Evolutionary conservation across 2,888 invertebrate genomes (phyloP).

Genomic region (Hyles lineata): DNA sequence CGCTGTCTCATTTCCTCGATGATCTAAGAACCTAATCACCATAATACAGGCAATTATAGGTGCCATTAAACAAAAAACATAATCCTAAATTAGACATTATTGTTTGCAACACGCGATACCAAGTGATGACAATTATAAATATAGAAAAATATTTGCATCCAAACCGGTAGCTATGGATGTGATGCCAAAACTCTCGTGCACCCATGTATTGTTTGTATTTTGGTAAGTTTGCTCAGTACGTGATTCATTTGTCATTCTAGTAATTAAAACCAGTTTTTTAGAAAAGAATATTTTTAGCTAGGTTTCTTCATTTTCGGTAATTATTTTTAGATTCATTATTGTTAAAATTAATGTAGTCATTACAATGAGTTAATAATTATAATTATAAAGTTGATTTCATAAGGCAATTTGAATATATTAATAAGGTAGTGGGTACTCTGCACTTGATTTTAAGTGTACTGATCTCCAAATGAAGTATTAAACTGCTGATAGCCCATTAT

Average conservation of each 20-base stretch:
- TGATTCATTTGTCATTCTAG: not conserved
- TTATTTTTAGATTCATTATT: too few species aligned
- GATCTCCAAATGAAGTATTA: too few species aligned
- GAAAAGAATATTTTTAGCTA: too few species aligned
- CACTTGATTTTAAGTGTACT: too few species aligned
- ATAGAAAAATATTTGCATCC: slow-evolving; percentile 31
- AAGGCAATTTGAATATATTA: too few species aligned
- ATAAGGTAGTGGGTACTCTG: too few species aligned
- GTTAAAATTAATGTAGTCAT: too few species aligned
- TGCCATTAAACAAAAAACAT: slow-evolving; percentile 10
- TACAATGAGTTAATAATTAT: too few species aligned
- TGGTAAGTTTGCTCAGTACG: not conserved
- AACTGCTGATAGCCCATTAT: too few species aligned
- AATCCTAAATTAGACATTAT: slow-evolving; percentile 13
- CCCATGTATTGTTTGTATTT: slow-evolving; percentile 2
- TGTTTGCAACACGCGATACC: slow-evolving; percentile 13
- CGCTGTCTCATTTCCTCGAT: slow-evolving; percentile 16
- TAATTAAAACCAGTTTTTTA: too few species aligned
- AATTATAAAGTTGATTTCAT: too few species aligned
- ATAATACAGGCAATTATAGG: slow-evolving; percentile 8
- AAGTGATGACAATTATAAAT: slow-evolving; percentile 24
- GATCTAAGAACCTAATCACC: slow-evolving; percentile 11
- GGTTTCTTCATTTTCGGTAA: too few species aligned
- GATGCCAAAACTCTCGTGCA: slow-evolving; percentile 44
- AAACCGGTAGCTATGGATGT: slow-evolving; percentile 21